Base-by-base conservation (phyloP, 2,113 vertebrate genomes). In the Caretta caretta region DNA sequence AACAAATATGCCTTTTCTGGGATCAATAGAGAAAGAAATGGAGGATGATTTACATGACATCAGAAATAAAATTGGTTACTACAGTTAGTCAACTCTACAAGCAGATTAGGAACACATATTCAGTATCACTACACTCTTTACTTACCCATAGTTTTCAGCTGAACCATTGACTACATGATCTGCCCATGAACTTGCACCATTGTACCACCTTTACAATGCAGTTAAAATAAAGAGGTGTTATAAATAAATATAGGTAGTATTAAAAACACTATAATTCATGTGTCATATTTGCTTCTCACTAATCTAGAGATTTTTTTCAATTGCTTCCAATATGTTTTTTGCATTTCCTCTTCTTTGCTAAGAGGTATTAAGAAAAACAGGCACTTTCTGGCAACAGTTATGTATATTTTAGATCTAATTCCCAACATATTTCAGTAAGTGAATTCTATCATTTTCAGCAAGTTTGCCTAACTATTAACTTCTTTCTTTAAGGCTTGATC, bases 101-200 rank as follows among this genome's bases (percentile, higher is more conserved):
- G 62, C 46, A 94, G 24, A 95, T 78, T 84, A 79, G 76, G 95
- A 93, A 92, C 46, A 91, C 2, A 95, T 81, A 89, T 95, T 85
- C 86, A 94, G 35, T 84, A 88, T 86, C 50, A 94, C 96, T 97
- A 95, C 90, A 90, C 96, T 94, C 90, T 96, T 94, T 97, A 98
- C 98, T 98, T 98, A 98, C 98, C 98, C 95, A 84, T 97, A 97
- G 75, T 93, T 96, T 97, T 98, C 98, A 97, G 97, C 92, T 98
- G 98, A 96, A 95, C 98, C 98, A 98, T 98, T 98, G 97, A 98
- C 97, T 98, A 98, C 92, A 98, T 98, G 98, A 97, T 98, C 97
- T 97, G 98, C 98, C 98, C 98, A 98, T 96, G 98, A 97, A 97
- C 97, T 98, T 97, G 98, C 98, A 98, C 98, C 98, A 98, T 98